Base-by-base conservation (phyloP, 2,888 invertebrate species). In the Dioctria linearis region DNA sequence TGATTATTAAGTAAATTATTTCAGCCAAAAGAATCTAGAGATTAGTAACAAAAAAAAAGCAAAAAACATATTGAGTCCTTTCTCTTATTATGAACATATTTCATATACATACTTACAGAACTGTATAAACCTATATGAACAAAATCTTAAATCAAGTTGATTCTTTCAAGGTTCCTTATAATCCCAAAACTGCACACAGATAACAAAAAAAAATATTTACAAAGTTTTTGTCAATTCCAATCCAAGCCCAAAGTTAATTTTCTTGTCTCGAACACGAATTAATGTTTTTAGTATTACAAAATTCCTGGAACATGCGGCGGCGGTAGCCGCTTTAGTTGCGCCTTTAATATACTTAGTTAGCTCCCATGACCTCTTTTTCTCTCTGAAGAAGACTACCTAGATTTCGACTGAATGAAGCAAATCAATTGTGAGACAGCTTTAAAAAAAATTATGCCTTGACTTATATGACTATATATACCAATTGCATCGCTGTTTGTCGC, bases 251-350 rank as follows among this genome's bases (percentile, higher is more conserved):
- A 54, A 4, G 4, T 54, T 11, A 54, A 54, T 54, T 25, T 61
- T 61, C 61, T 39, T 61, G 54, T 59, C 73, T 73, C 57, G 54
- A 51, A 13, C 51, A 71, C 46, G 54, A 71, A 71, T 71, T 71
- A n/a, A 57, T n/a, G 39, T 40, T 1, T 40, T 1, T 25, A 25
- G 25, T 25, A 25, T 25, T 25, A 1, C 25, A 25, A 25, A 25
- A 25, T 25, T 25, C 25, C 25, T 25, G 25, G 25, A 25, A 25
- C 25, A 25, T 25, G 25, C 25, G 25, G 25, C 25, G 25, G 25
- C 25, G 25, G 25, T 25, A 25, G 25, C 25, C 25, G 25, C 25
- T 25, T 25, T 25, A 25, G 25, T 2, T 25, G 25, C 25, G 25
- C 25, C 25, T 25, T 25, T 25, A 25, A 25, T 25, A 25, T 25